phyloP scores from a whole-genome alignment of 1,140 invertebrate species.

The Andrena cerasifolii region DNA sequence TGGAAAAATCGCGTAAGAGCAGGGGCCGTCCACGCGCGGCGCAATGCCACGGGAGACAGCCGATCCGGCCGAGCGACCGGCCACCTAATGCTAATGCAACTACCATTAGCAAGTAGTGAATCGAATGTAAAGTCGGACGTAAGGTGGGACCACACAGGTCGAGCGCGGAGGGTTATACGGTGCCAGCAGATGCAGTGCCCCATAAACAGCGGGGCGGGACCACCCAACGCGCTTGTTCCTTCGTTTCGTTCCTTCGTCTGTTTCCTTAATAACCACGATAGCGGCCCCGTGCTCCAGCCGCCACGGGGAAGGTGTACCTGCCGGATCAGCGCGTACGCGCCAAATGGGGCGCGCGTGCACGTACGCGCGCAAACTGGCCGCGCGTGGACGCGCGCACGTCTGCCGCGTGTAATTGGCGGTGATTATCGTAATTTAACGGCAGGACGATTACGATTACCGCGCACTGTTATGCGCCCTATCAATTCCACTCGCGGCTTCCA shows the following conservation, averaged over 20 bases:
- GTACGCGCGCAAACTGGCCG: background rate
- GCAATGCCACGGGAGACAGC: slow-evolving; percentile 47
- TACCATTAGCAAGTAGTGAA: slow-evolving; percentile 81
- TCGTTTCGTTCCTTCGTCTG: slow-evolving; percentile 75
- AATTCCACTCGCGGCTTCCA: background rate
- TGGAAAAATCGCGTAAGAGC: slow-evolving; percentile 62
- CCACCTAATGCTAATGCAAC: slow-evolving; percentile 75
- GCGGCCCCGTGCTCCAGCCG: slow-evolving; percentile 58
- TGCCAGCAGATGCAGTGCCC: slow-evolving; percentile 77
- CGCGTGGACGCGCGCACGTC: background rate
- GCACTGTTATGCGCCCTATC: background rate
- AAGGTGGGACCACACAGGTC: slow-evolving; percentile 77
- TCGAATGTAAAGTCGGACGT: slow-evolving; percentile 80
- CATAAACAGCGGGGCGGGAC: slow-evolving; percentile 81
- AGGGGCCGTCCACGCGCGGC: slow-evolving; percentile 32
- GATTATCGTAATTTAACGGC: slow-evolving; percentile 23
- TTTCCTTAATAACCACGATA: slow-evolving; percentile 80
- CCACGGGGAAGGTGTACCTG: slow-evolving; percentile 48
- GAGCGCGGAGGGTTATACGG: slow-evolving; percentile 74
- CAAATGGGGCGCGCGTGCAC: slow-evolving; percentile 1
- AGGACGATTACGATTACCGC: background rate
- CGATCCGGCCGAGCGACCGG: background rate
- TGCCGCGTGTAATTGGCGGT: background rate
- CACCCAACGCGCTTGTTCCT: slow-evolving; percentile 78
- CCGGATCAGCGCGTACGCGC: too few species aligned